These are phyloP conservation scores for Exephanes ischioxanthus DNA, from an alignment of 2,888 invertebrate species.

Conservation along the genomic window DNA sequence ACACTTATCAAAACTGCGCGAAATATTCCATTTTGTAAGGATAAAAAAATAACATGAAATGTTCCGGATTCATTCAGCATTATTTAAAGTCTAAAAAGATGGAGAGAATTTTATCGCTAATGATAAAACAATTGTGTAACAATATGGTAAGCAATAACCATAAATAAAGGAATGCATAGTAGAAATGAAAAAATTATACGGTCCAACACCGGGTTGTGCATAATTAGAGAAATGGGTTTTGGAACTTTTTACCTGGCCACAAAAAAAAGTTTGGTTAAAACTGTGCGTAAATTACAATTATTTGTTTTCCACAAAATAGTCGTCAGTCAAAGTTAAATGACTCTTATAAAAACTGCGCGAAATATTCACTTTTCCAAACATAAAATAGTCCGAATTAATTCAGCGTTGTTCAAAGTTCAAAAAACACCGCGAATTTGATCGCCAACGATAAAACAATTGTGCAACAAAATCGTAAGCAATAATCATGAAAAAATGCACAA, in stretches of 20 bases:
- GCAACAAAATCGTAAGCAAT: neutral
- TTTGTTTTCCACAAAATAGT: neutral
- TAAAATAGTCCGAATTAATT: neutral
- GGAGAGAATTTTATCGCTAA: no score
- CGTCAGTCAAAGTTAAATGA: neutral
- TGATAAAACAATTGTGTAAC: neutral
- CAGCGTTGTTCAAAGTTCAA: no score
- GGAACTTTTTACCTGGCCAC: slow-evolving; percentile 33
- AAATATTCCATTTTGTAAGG: neutral
- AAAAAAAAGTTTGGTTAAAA: slow-evolving; percentile 48
- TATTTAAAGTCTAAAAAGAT: no score
- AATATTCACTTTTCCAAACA: neutral
- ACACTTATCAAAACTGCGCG: neutral
- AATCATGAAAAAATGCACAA: neutral
- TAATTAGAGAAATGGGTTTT: neutral
- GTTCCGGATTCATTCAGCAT: neutral
- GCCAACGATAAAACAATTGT: neutral
- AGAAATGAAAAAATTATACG: slow-evolving; percentile 4
- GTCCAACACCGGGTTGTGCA: neutral
- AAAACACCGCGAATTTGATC: no score
- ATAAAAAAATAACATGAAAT: neutral
- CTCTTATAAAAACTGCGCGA: neutral
- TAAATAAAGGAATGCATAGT: neutral
- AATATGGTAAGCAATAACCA: neutral
- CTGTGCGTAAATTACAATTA: slow-evolving; percentile 10